These are phyloP conservation scores for Lerista edwardsae DNA, from an alignment of 2,797 vertebrate genomes.

Conservation along the genomic window DNA sequence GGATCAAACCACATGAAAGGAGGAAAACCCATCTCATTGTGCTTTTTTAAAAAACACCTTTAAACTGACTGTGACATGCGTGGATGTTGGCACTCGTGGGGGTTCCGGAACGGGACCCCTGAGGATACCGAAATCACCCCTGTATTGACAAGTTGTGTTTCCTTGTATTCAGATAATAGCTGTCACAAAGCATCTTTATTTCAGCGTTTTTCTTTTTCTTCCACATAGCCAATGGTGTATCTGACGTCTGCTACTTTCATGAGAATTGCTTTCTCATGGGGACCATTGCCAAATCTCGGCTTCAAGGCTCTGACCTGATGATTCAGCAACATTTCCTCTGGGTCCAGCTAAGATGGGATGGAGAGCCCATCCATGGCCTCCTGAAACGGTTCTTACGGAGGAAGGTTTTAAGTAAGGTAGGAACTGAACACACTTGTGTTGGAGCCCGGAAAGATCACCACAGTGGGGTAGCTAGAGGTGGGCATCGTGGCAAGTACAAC, in stretches of 20 bases:
- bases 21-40: too few relatives aligned
- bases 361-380: conserved; percentile 88
- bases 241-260: conserved; percentile 85
- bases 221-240: conserved; percentile 75
- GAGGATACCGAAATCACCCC: too few relatives aligned
- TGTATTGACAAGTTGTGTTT: neutral
- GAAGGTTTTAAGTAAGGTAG: conserved; percentile 89
- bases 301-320: conserved; percentile 89
- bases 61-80: too few relatives aligned
- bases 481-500: too few relatives aligned
- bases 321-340: conserved; percentile 96
- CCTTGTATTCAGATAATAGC: conserved; percentile 9
- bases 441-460: neutral
- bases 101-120: too few relatives aligned
- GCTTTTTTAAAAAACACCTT: too few relatives aligned
- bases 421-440: neutral
- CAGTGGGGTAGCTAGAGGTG: too few relatives aligned
- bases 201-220: neutral
- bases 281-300: conserved; percentile 87
- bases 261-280: conserved; percentile 90
- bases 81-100: too few relatives aligned
- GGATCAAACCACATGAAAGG: too few relatives aligned
- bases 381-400: conserved; percentile 87
- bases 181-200: conserved; percentile 16
- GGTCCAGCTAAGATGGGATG: conserved; percentile 93